Conservation (phyloP, 2,113 vertebrate species). For the Charina bottae region DNA sequence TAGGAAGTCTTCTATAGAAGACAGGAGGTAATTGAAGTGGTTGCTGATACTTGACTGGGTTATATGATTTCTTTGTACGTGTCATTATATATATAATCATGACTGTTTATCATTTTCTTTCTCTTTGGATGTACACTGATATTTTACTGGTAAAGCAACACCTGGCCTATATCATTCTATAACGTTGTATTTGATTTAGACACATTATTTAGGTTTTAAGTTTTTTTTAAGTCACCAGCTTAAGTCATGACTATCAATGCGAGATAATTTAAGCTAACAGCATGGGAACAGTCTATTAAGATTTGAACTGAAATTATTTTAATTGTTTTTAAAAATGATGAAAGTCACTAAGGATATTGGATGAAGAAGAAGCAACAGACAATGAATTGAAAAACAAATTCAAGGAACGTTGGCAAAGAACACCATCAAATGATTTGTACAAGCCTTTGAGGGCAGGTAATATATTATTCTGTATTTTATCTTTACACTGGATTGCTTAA, state of each 20-base stretch:
- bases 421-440: slow-evolving; percentile 93
- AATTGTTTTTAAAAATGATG: slow-evolving; percentile 20
- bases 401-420: slow-evolving; percentile 96
- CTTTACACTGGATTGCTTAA: neutral
- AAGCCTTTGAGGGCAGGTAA: slow-evolving; percentile 90
- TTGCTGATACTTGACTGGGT: neutral
- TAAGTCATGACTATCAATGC: neutral
- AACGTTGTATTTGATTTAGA: neutral
- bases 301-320: neutral
- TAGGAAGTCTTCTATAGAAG: neutral
- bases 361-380: slow-evolving; percentile 93
- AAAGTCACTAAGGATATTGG: slow-evolving; percentile 90
- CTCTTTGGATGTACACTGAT: neutral
- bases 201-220: neutral
- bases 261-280: neutral
- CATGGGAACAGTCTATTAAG: neutral
- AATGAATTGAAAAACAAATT: slow-evolving; percentile 93
- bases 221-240: neutral
- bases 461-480: neutral
- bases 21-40: neutral
- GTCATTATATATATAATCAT: neutral
- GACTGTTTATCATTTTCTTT: neutral
- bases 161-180: neutral
- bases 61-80: neutral
- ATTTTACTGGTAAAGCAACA: neutral